Evolutionary conservation across 2,113 vertebrate genomes (phyloP).

Genomic region (Tetraodon nigroviridis): DNA sequence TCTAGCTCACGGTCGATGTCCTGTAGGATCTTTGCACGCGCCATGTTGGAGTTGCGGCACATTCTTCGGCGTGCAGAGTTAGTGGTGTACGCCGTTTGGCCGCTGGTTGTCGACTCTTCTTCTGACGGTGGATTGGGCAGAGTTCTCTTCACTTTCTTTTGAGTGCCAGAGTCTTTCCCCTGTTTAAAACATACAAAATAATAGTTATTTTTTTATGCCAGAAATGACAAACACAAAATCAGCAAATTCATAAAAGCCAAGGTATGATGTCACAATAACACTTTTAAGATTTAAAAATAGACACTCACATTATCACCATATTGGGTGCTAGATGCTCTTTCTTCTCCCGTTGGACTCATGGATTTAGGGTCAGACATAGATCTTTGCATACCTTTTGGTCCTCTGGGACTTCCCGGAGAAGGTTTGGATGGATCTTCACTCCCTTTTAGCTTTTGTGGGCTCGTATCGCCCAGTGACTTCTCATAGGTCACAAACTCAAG

Average conservation of each 20-base stretch:
- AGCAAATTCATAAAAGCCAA: neutral
- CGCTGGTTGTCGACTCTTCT: slow-evolving; percentile 76
- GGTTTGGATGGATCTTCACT: slow-evolving; percentile 78
- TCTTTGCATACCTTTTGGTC: slow-evolving; percentile 88
- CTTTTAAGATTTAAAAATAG: neutral
- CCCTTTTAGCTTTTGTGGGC: slow-evolving; percentile 84
- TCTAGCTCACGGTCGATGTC: slow-evolving; percentile 97
- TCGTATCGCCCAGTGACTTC: slow-evolving; percentile 87
- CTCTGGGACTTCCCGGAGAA: slow-evolving; percentile 85
- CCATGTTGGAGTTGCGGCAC: slow-evolving; percentile 94
- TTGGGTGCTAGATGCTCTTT: slow-evolving; percentile 84
- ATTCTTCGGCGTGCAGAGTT: slow-evolving; percentile 89
- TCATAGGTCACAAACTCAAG: slow-evolving; percentile 97
- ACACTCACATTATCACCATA: slow-evolving; percentile 89
- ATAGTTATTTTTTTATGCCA: too few species aligned
- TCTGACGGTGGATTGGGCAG: slow-evolving; percentile 96
- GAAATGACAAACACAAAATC: neutral
- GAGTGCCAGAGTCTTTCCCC: slow-evolving; percentile 84
- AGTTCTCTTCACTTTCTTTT: slow-evolving; percentile 97
- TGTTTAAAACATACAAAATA: slow-evolving; percentile 39
- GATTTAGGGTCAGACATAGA: slow-evolving; percentile 96
- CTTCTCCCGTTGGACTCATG: slow-evolving; percentile 94
- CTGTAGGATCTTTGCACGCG: slow-evolving; percentile 96
- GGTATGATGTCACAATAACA: neutral
- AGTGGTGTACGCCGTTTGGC: slow-evolving; percentile 79